phyloP scores from a whole-genome alignment of 2,797 vertebrate genomes.

The Acropternis orthonyx region DNA sequence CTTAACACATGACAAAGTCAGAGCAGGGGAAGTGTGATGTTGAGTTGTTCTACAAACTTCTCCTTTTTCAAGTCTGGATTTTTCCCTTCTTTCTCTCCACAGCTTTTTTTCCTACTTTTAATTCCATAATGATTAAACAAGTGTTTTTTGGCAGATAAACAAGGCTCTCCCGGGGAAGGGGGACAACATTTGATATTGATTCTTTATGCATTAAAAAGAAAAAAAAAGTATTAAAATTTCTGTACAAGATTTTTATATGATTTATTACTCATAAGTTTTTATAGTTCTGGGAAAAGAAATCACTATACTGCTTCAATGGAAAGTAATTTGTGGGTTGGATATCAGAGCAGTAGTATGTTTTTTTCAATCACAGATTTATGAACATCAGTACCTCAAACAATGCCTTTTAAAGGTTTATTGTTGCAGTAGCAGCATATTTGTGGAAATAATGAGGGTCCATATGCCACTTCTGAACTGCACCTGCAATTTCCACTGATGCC shows the following conservation, averaged over 20 bases:
- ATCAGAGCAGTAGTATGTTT: neutral
- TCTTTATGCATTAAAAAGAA: neutral
- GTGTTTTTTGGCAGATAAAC: neutral
- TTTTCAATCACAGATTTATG: neutral
- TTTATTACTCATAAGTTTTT: neutral
- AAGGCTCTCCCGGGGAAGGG: neutral
- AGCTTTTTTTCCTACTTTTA: neutral
- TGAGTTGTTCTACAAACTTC: neutral
- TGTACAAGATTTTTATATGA: neutral
- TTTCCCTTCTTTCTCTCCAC: neutral
- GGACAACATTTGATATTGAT: neutral
- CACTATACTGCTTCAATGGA: neutral
- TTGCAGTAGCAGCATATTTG: neutral
- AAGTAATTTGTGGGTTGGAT: neutral
- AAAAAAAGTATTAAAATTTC: neutral
- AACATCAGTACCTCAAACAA: neutral
- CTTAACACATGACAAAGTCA: neutral
- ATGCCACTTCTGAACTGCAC: neutral
- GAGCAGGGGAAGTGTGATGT: accelerated
- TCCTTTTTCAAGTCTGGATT: neutral
- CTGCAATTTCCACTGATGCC: neutral
- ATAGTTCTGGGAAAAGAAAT: neutral
- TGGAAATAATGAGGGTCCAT: neutral
- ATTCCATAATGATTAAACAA: neutral
- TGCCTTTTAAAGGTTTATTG: neutral